phyloP scores from a whole-genome alignment of 2,113 vertebrate genomes.

The Pelmatolapia mariae region DNA sequence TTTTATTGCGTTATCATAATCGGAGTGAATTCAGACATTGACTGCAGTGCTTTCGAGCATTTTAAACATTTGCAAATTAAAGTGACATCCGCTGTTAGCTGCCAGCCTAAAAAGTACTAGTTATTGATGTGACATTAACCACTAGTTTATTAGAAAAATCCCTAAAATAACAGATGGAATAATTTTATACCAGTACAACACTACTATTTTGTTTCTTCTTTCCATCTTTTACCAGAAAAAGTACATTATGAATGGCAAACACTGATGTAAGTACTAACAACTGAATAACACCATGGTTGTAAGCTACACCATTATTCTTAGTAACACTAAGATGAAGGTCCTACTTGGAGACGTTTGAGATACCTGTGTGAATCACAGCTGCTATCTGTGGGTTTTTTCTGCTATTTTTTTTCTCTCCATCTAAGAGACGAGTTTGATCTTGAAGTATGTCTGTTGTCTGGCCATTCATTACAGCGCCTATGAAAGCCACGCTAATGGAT shows the following conservation, averaged over 20 bases:
- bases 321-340: background rate
- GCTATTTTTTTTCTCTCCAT: background rate
- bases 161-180: background rate
- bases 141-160: background rate
- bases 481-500: conserved; percentile 67
- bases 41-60: background rate
- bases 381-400: background rate
- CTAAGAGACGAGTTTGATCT: conserved; percentile 35
- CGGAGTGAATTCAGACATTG: background rate
- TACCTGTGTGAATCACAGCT: background rate
- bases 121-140: background rate
- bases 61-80: background rate
- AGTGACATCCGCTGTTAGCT: background rate
- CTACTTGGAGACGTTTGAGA: background rate
- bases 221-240: background rate
- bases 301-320: background rate
- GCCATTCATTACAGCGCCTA: conserved; percentile 43
- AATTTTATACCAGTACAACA: background rate
- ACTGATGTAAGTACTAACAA: background rate
- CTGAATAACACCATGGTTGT: background rate
- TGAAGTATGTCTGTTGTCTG: conserved; percentile 37
- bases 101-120: background rate
- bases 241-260: background rate
- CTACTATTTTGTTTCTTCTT: background rate
- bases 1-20: background rate